These are phyloP conservation scores for Amphipoea lucens DNA, from an alignment of 2,888 invertebrate genomes.

Conservation along the genomic window DNA sequence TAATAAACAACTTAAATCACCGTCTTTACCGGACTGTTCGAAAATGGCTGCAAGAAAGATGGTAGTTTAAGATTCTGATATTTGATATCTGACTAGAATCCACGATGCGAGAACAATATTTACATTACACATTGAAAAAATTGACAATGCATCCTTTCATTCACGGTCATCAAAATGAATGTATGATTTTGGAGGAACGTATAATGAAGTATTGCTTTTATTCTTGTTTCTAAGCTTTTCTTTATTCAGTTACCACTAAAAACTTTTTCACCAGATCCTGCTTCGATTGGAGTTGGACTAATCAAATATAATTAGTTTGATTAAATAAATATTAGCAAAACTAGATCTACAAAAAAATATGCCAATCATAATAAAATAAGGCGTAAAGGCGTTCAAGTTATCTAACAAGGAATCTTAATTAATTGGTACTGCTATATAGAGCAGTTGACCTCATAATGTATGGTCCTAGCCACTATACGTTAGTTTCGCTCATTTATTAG, in stretches of 20 bases:
- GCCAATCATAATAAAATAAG: constrained; percentile 46
- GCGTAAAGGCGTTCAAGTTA: constrained; percentile 34
- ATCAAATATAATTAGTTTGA: constrained; percentile 8
- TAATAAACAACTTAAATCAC: constrained; percentile 3
- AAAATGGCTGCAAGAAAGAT: background rate
- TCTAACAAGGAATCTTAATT: constrained; percentile 47
- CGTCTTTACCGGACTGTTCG: background rate
- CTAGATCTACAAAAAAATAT: constrained; percentile 6
- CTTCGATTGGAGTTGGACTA: background rate
- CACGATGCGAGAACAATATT: background rate
- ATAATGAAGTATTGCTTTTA: background rate
- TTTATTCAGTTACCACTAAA: background rate
- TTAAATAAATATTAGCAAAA: constrained; percentile 31
- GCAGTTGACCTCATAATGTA: constrained; percentile 39
- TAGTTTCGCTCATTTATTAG: constrained; percentile 20
- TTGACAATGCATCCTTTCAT: background rate
- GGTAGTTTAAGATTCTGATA: background rate
- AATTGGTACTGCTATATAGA: constrained; percentile 42
- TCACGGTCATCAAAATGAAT: background rate
- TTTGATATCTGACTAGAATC: background rate
- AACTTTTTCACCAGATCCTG: background rate
- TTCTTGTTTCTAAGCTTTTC: background rate
- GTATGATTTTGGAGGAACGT: background rate
- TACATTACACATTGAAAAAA: background rate
- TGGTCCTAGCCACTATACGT: background rate